Percentiles rank a stretch among this genome's conserved stretches.
Conservation (phyloP, 1,140 invertebrate genomes). For the Cherax quadricarinatus region DNA sequence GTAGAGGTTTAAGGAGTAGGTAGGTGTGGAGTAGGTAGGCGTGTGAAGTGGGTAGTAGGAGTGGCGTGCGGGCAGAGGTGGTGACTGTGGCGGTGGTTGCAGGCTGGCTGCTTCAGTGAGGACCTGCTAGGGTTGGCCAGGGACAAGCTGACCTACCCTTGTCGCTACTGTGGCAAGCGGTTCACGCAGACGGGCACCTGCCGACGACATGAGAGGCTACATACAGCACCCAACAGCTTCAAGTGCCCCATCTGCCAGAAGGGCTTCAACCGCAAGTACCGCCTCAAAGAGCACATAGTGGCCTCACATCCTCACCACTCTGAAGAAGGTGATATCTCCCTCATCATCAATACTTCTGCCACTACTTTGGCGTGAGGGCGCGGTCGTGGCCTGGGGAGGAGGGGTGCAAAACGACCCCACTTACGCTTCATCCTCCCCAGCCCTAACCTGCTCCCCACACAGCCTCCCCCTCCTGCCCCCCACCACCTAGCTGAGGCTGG, state of each 20-base stretch:
- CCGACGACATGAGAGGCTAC: conserved; percentile 91
- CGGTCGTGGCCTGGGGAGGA: conserved; percentile 32
- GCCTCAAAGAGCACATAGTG: conserved; percentile 84
- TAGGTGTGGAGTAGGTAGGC: neutral
- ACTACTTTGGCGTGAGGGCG: conserved; percentile 67
- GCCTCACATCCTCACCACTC: conserved; percentile 80
- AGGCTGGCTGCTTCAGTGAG: conserved; percentile 66
- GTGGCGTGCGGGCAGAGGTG: conserved; percentile 1
- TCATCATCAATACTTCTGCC: conserved; percentile 71
- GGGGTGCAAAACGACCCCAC: neutral
- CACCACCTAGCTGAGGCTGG: conserved; percentile 5
- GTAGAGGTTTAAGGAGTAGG: no score
- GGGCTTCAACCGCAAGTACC: conserved; percentile 90
- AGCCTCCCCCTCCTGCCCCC: neutral
- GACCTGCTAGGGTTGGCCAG: conserved; percentile 51
- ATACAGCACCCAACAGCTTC: conserved; percentile 86
- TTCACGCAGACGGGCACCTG: conserved; percentile 85
- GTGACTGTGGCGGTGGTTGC: conserved; percentile 59
- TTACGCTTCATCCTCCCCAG: neutral
- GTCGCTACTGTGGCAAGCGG: conserved; percentile 84
- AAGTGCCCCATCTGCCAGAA: conserved; percentile 89
- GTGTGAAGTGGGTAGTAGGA: no score
- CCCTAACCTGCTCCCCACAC: neutral
- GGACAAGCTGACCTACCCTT: conserved; percentile 77
- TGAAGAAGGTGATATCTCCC: conserved; percentile 61